phyloP scores from a whole-genome alignment of 2,113 vertebrate species.

The Bubo blakistoni region DNA sequence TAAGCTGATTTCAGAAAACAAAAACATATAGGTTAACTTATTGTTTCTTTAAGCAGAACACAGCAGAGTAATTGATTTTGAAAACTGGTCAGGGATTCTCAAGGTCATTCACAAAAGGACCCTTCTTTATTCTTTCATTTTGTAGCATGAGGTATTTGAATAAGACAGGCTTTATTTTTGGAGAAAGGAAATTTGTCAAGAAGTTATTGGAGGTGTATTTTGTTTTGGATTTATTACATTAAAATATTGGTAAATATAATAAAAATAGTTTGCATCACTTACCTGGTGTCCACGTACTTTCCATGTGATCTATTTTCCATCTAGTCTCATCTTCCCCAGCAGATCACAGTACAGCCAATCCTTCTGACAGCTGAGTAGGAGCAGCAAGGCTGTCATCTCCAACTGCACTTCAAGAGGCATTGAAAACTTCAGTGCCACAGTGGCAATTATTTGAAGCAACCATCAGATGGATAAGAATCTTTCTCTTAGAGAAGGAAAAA shows the following conservation, averaged over 20 bases:
- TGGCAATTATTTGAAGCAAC: background rate
- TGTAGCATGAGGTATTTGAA: background rate
- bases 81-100: background rate
- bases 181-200: background rate
- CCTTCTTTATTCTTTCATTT: background rate
- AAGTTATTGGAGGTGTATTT: background rate
- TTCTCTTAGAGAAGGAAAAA: background rate
- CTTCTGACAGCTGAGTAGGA: background rate
- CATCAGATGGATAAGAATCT: background rate
- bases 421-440: background rate
- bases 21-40: background rate
- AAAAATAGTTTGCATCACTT: background rate
- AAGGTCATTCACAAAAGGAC: background rate
- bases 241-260: background rate
- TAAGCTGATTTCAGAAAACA: background rate
- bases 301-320: background rate
- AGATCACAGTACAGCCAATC: rapidly evolving
- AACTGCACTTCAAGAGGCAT: background rate
- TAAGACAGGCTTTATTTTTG: rapidly evolving
- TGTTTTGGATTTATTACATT: background rate
- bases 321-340: background rate
- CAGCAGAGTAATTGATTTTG: background rate
- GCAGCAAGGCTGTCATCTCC: background rate
- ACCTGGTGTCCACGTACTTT: background rate
- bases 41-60: background rate